These are phyloP conservation scores for Eilema sororculum DNA, from an alignment of 2,888 invertebrate species.

Conservation along the genomic window DNA sequence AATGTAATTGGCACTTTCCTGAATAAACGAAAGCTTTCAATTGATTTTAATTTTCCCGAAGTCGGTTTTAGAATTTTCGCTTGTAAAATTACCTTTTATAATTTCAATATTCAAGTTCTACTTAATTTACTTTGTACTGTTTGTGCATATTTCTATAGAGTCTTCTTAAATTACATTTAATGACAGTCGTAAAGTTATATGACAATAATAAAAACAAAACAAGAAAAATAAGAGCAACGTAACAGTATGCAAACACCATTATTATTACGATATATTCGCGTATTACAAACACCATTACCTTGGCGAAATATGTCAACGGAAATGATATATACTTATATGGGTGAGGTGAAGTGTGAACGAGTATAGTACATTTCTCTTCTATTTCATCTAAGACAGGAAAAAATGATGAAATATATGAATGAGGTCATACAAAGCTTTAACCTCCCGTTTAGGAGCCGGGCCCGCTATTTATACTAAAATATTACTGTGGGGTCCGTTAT, in stretches of 20 bases:
- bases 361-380: slow-evolving; percentile 24
- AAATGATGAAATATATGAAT: slow-evolving; percentile 34
- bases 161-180: not conserved
- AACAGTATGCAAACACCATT: slow-evolving; percentile 15
- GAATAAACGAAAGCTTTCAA: slow-evolving; percentile 27
- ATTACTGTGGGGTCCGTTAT: slow-evolving; percentile 34
- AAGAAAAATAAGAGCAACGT: not conserved
- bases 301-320: slow-evolving; percentile 7
- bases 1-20: slow-evolving; percentile 27
- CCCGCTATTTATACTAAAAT: slow-evolving; percentile 36
- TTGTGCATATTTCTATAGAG: not conserved
- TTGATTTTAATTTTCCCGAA: slow-evolving; percentile 30
- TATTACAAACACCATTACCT: slow-evolving; percentile 8
- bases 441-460: slow-evolving; percentile 27
- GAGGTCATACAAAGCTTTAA: slow-evolving; percentile 28
- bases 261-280: slow-evolving; percentile 1
- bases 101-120: slow-evolving; percentile 7
- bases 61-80: slow-evolving; percentile 33
- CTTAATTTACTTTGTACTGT: too few species aligned
- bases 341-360: slow-evolving; percentile 20
- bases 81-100: slow-evolving; percentile 23
- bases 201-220: slow-evolving; percentile 11
- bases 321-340: slow-evolving; percentile 14
- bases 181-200: slow-evolving; percentile 1
- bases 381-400: slow-evolving; percentile 15